Base-by-base conservation (phyloP, 2,113 vertebrate species). In the Muntiacus reevesi region DNA sequence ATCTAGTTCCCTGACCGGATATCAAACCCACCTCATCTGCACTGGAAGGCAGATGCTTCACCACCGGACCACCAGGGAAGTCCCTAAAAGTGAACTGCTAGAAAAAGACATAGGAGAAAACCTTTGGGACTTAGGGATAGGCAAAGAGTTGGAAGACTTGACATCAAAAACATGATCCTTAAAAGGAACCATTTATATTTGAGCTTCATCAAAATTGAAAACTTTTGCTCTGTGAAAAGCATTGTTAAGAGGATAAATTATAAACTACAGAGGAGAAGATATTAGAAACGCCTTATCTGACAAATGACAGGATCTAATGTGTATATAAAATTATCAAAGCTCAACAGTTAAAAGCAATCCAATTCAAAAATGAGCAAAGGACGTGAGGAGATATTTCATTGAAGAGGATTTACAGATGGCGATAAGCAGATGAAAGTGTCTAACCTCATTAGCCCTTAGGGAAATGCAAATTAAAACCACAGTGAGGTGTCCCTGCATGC, bases 401-500 rank as follows among this genome's bases (percentile, higher is more conserved):
- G 47, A 45, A 76, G 40, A 81, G 50, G 11, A 8, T 33, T 10
- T 3, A 6, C 25, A 15, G 55, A 14, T 6, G 36, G 6, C 4
- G 43, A 54, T 6, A 27, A 19, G 30, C 23, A 15, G 47, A 28
- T 36, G 74, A 52, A 50, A 43, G 7, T 23, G 9, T 5, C 43
- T 13, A 6, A 15, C 25, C 9, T 25, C 25, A 43, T 30, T 23
- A 57, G 14, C 87, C 19, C 0, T 8, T 1, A 12, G 33, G 91
- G 55, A 85, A 43, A 43, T 7, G 36, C 55, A 59, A 19, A 59
- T 30, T 59, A 17, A 85, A 19, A 60, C 7, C 55, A 43, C 10
- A 1, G 1, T 0, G 57, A 81, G 19, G 12, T 9, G 21, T 1
- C 54, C 6, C 19, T 45, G 11, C 15, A 25, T 12, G 12, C 60